A percentile compares a stretch with the other conserved stretches of the same genome.
These are phyloP conservation scores for Trididemnum clinides DNA, from an alignment of 23 tunicate species.

Conservation along the genomic window DNA sequence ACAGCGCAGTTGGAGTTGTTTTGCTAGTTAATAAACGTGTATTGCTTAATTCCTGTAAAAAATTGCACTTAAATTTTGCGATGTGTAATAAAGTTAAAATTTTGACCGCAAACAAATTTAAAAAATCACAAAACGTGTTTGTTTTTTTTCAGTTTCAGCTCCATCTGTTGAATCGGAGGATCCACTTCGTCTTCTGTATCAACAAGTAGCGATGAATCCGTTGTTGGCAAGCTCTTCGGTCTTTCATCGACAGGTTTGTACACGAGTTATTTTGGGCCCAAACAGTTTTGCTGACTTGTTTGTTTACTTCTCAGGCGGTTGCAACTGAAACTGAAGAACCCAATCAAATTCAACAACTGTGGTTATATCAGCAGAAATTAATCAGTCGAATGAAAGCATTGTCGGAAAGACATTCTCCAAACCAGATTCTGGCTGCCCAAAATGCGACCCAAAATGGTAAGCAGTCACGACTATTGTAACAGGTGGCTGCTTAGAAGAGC, in stretches of 20 bases:
- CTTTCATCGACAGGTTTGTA: slow-evolving; percentile 46
- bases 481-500: no score
- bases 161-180: slow-evolving; percentile 51
- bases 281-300: neutral
- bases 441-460: no score
- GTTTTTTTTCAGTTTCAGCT: slow-evolving; percentile 22
- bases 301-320: neutral
- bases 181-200: slow-evolving; percentile 75
- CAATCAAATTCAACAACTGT: slow-evolving; percentile 41
- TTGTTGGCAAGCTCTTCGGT: slow-evolving; percentile 42
- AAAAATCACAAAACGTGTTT: neutral
- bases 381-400: slow-evolving; percentile 43
- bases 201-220: slow-evolving; percentile 78
- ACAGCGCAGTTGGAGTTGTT: neutral
- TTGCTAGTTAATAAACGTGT: neutral
- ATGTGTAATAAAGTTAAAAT: no score
- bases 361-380: slow-evolving; percentile 73
- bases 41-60: neutral
- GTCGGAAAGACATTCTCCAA: neutral
- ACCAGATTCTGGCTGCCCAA: no score
- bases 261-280: neutral
- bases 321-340: neutral
- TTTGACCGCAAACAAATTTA: no score
- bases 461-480: no score
- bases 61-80: no score